phyloP scores from a whole-genome alignment of 35 echinoderm and acorn worm species.

The Acanthaster planci region DNA sequence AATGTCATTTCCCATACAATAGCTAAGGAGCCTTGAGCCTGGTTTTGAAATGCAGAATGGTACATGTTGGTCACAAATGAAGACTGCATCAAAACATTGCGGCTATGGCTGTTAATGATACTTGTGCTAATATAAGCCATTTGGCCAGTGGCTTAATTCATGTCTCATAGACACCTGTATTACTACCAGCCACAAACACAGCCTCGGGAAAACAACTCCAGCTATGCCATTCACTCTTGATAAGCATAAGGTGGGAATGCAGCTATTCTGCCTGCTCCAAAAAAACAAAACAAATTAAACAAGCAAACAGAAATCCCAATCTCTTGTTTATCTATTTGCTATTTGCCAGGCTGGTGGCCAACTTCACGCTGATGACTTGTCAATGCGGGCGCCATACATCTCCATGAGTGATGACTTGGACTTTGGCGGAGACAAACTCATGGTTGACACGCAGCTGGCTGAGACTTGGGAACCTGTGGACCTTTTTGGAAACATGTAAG shows the following conservation, averaged over 20 bases:
- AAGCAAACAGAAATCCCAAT: not conserved
- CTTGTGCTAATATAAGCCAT: no score
- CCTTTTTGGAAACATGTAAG: constrained; percentile 57
- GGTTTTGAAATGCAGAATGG: no score
- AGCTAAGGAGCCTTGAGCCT: no score
- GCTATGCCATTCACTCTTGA: no score
- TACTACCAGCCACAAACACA: no score
- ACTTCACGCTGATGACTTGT: constrained; percentile 40
- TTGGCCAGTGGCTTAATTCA: no score
- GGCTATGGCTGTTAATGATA: no score
- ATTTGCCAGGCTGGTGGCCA: constrained; percentile 1
- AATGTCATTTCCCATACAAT: no score
- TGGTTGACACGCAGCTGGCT: constrained; percentile 5
- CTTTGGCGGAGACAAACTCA: constrained; percentile 54
- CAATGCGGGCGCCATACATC: constrained; percentile 76
- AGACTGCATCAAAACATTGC: no score
- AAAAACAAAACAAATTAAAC: not conserved
- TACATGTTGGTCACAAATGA: no score
- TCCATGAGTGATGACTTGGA: constrained; percentile 83
- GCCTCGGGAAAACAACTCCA: no score
- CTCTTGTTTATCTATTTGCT: not conserved
- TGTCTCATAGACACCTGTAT: no score
- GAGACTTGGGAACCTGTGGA: constrained; percentile 64
- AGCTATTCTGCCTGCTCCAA: not conserved
- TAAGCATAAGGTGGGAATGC: not conserved